Evolutionary conservation across 2,888 invertebrate genomes (phyloP), one percentile per base, ranked within the genome.

Genomic region (Anarsia innoxiella): DNA sequence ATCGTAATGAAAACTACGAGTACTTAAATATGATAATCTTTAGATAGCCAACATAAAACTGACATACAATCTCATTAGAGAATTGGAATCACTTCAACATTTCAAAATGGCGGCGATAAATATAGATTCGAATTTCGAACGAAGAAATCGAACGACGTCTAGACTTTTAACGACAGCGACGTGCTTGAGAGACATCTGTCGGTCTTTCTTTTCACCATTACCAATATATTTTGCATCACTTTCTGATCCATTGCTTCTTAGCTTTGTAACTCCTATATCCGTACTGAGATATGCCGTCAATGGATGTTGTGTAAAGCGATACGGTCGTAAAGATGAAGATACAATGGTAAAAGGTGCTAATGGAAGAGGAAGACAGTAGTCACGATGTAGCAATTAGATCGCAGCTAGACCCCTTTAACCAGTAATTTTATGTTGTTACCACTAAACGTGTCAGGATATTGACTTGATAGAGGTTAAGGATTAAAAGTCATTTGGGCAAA

Each of bases 361-460:
- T 77, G 77, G 76, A 72, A 59, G 62, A 61, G 61, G 62, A 62
- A 57, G 66, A 61, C 59, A 63, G 68, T 59, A 73, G 76, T 76
- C 77, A 76, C 76, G 74, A 57, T 72, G 62, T 65, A 53, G 67
- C 78, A 78, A 79, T 79, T 79, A 79, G 73, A 78, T 70, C 66
- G 66, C 60, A 62, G 57, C 58, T 50, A 61, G 61, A 66, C 76
- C 73, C 71, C 76, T 77, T 77, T 76, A 73, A 55, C 60, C 53
- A 63, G 65, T 69, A 76, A 76, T 79, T 76, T 75, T 66, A 75
- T 62, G 65, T 70, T 73, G 76, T 77, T 78, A 76, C 63, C 58
- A 66, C 58, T 44, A 59, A 70, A 66, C 69, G 69, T 62, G 60
- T 53, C 48, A 12, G n/a, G n/a, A n/a, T n/a, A n/a, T n/a, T n/a